phyloP scores from a whole-genome alignment of 2,888 invertebrate species.

The Drepanosiphum platanoidis region DNA sequence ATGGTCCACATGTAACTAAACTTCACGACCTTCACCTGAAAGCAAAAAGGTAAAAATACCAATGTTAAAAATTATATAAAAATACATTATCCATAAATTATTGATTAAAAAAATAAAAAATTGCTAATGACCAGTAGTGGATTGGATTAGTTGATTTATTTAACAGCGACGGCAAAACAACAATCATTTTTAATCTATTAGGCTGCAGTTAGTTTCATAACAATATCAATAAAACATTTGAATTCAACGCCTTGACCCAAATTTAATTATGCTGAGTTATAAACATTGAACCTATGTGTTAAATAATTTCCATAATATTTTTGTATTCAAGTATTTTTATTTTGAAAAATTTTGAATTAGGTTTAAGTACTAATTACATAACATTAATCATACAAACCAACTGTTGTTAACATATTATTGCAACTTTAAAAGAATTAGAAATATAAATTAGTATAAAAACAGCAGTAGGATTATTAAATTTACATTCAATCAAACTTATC shows the following conservation, averaged over 20 bases:
- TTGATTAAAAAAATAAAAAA: constrained; percentile 5
- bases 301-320: constrained; percentile 5
- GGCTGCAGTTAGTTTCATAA: constrained; percentile 35
- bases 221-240: constrained; percentile 57
- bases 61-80: constrained; percentile 49
- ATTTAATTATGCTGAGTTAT: constrained; percentile 32
- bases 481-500: too few relatives aligned
- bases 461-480: too few relatives aligned
- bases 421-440: not conserved
- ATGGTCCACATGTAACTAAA: constrained; percentile 99
- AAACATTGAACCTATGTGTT: not conserved
- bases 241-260: constrained; percentile 56
- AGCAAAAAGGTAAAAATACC: constrained; percentile 67
- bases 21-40: constrained; percentile 99
- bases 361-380: not conserved
- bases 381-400: not conserved
- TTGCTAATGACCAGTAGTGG: constrained; percentile 18
- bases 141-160: constrained; percentile 9
- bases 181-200: constrained; percentile 42
- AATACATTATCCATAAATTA: not conserved
- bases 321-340: constrained; percentile 12
- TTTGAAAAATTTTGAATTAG: not conserved
- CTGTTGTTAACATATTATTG: not conserved
- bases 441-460: not conserved
- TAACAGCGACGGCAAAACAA: constrained; percentile 4